phyloP scores from a whole-genome alignment of 23 tunicate genomes.

The Diplosoma virens region DNA sequence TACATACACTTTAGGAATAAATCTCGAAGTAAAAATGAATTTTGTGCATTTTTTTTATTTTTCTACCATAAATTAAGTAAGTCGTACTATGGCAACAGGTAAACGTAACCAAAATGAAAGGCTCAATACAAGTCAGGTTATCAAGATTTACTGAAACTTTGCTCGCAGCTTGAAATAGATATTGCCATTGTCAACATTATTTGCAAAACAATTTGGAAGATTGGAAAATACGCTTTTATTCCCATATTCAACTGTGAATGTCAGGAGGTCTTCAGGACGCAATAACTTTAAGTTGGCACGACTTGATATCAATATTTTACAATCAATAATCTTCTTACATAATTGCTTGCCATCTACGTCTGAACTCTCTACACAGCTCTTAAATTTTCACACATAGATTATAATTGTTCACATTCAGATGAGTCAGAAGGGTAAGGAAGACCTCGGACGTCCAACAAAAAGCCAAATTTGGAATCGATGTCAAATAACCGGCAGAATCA shows the following conservation, averaged over 20 bases:
- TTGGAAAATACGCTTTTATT: neutral
- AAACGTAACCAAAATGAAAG: too few species aligned
- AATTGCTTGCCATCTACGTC: slow-evolving; percentile 5
- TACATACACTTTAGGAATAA: too few species aligned
- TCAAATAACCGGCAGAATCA: neutral
- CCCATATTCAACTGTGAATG: slow-evolving; percentile 1
- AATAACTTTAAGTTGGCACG: slow-evolving; percentile 10
- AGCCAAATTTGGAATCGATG: slow-evolving; percentile 17
- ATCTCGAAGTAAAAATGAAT: too few species aligned
- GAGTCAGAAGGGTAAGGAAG: neutral
- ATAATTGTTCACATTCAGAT: neutral
- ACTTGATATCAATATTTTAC: neutral
- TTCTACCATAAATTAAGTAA: too few species aligned
- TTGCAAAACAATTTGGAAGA: neutral
- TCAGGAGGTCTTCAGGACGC: slow-evolving; percentile 6
- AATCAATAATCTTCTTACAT: neutral
- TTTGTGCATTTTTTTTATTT: too few species aligned
- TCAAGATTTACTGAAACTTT: neutral
- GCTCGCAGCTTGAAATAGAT: neutral
- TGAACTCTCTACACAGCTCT: slow-evolving; percentile 1
- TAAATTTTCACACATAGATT: neutral
- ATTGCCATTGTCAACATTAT: slow-evolving; percentile 1
- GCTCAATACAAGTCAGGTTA: too few species aligned
- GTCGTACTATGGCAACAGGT: too few species aligned
- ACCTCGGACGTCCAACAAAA: neutral